Base-by-base conservation (phyloP, 2,888 invertebrate species). In the Caenorhabditis panamensis region DNA sequence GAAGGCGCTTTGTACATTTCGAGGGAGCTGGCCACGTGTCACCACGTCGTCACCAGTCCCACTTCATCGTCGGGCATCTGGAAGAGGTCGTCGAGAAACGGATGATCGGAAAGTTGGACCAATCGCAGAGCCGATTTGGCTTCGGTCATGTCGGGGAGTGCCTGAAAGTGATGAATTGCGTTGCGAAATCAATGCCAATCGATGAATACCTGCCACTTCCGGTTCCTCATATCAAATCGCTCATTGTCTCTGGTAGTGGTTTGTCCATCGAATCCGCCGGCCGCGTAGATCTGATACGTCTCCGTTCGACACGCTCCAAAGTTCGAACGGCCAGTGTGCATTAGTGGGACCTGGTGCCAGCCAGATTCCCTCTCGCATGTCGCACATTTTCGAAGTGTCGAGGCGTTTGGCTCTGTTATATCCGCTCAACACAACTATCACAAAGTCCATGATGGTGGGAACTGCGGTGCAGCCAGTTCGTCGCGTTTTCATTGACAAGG, bases 251-350 rank as follows among this genome's bases (percentile, higher is more conserved):
- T 72, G 2, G 72, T 82, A 22, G 82, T 82, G 36, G 77, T 28
- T 18, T 73, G 66, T 18, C 84, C 84, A 49, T 84, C 83, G 44
- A 83, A 85, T 31, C 85, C 85, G n/a, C 83, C 85, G 13, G 79
- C 83, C 20, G 76, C 83, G 49, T 83, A 82, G 16, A 83, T 49
- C 36, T 41, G 54, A 41, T 66, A 56, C 44, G 51, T 61, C 41
- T 62, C 69, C 41, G 68, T 58, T 8, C 51, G 31, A 31, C 58
- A 69, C 9, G 64, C 68, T 6, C 73, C 77, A 54, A 72, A 82
- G 47, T 82, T 82, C 9, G 82, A 82, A 56, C 82, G 56, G 28
- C 75, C 64, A n/a, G 62, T 79, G 41, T 71, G 69, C 84, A 84
- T 83, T 6, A 47, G 26, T 9, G 81, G 72, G 56, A 83, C 31